Conservation (phyloP, 92 coral and sea anemone species). For the Zoanthus solanderi region DNA sequence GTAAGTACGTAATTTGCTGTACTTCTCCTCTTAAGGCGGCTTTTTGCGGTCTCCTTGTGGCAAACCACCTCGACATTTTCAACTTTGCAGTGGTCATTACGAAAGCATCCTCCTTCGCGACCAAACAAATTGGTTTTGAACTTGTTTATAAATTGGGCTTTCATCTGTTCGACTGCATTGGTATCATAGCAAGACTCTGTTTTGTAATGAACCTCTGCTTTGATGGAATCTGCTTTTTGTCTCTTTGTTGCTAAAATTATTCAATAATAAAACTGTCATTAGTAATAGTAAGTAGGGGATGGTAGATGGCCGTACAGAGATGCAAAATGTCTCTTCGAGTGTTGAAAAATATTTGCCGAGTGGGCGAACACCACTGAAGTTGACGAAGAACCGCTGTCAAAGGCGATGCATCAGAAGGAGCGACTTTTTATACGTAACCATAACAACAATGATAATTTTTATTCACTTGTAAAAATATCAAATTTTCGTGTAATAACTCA, state of each 20-base stretch:
- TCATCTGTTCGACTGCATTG: neutral
- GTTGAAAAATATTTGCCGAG: too few species aligned
- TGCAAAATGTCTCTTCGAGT: too few species aligned
- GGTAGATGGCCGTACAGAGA: too few species aligned
- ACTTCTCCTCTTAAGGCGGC: constrained; percentile 18
- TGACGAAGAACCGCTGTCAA: too few species aligned
- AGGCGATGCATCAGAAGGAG: too few species aligned
- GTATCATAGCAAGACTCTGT: constrained; percentile 27
- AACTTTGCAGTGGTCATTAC: neutral
- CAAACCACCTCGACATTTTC: constrained; percentile 28
- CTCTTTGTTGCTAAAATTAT: neutral
- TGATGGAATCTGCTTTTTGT: constrained; percentile 17
- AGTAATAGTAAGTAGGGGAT: too few species aligned
- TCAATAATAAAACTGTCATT: neutral
- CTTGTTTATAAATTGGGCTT: constrained; percentile 13
- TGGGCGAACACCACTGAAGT: too few species aligned
- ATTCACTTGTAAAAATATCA: too few species aligned
- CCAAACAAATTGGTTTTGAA: constrained; percentile 4
- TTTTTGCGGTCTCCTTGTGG: neutral
- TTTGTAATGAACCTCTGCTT: constrained; percentile 30
- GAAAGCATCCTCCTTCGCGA: neutral
- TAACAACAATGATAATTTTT: too few species aligned
- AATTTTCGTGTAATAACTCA: too few species aligned
- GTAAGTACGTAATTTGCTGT: neutral
- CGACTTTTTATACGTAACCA: too few species aligned